These are phyloP conservation scores for Drosophila murphyi DNA, from an alignment of 1,140 invertebrate genomes.

Conservation along the genomic window DNA sequence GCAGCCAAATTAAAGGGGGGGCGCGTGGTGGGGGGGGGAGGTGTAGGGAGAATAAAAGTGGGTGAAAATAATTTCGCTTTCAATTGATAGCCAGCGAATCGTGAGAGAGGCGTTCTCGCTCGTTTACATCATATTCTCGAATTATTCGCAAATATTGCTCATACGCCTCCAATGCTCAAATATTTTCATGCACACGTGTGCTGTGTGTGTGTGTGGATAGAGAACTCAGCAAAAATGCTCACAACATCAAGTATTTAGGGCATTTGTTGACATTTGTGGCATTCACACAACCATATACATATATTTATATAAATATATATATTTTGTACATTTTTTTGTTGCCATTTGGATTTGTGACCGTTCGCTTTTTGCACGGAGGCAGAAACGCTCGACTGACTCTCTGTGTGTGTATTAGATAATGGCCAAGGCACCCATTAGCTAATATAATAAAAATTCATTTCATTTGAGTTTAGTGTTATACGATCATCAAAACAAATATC, in stretches of 20 bases:
- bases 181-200: not conserved
- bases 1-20: not conserved
- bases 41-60: not conserved
- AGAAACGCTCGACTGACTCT: not conserved
- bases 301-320: not conserved
- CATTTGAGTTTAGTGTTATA: too few species aligned
- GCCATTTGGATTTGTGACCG: slow-evolving; percentile 55
- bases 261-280: slow-evolving; percentile 72
- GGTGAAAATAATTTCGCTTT: slow-evolving; percentile 57
- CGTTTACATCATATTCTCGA: not conserved
- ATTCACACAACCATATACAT: slow-evolving; percentile 44
- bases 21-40: slow-evolving; percentile 1
- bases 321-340: slow-evolving; percentile 31
- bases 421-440: not conserved
- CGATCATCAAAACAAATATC: too few species aligned
- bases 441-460: too few species aligned
- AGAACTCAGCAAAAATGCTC: slow-evolving; percentile 8
- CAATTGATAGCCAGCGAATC: slow-evolving; percentile 44
- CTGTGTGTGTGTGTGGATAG: slow-evolving; percentile 14
- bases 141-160: slow-evolving; percentile 26
- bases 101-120: not conserved
- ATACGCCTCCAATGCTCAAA: slow-evolving; percentile 24
- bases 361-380: slow-evolving; percentile 38
- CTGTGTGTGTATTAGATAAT: slow-evolving; percentile 13
- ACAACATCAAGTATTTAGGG: slow-evolving; percentile 63